Evolutionary conservation across 2,797 vertebrate species (phyloP).

Genomic region (Centropyge bicolor): DNA sequence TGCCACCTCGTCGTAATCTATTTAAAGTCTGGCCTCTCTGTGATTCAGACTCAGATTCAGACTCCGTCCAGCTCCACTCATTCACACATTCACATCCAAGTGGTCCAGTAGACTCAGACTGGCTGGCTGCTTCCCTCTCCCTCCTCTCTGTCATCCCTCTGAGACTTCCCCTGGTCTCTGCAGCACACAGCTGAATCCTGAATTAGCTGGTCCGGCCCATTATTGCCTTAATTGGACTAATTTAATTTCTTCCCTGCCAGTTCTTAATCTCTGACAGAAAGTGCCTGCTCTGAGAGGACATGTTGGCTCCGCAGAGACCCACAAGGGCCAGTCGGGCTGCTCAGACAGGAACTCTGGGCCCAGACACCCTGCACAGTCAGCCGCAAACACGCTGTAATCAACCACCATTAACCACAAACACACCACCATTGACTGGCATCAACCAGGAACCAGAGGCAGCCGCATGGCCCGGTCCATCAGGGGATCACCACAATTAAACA

Average conservation of each 20-base stretch:
- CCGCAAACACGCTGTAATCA: conserved; percentile 71
- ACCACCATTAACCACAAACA: conserved; percentile 72
- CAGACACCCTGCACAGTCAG: conserved; percentile 58
- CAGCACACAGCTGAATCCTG: conserved; percentile 67
- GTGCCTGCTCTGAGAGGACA: conserved; percentile 72
- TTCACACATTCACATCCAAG: conserved; percentile 51
- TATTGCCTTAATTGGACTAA: conserved; percentile 84
- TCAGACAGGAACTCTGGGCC: conserved; percentile 75
- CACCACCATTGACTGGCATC: conserved; percentile 67
- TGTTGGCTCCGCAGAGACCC: conserved; percentile 75
- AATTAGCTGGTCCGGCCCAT: conserved; percentile 80
- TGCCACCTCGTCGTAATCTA: neutral
- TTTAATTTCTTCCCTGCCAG: conserved; percentile 82
- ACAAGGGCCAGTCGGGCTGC: conserved; percentile 67
- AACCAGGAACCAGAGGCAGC: conserved; percentile 69
- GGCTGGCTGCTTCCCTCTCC: conserved; percentile 34
- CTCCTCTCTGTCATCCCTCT: conserved; percentile 40
- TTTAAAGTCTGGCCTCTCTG: neutral
- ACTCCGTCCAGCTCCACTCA: conserved; percentile 1
- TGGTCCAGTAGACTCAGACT: conserved; percentile 39
- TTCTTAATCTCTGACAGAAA: conserved; percentile 83
- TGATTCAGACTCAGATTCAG: neutral
- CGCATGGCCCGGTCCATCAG: conserved; percentile 49
- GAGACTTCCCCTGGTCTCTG: conserved; percentile 61
- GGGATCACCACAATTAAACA: conserved; percentile 75